Evolutionary conservation across 2,113 vertebrate species (phyloP), one percentile per base, ranked within the genome.

Genomic region (Pelobates fuscus): DNA sequence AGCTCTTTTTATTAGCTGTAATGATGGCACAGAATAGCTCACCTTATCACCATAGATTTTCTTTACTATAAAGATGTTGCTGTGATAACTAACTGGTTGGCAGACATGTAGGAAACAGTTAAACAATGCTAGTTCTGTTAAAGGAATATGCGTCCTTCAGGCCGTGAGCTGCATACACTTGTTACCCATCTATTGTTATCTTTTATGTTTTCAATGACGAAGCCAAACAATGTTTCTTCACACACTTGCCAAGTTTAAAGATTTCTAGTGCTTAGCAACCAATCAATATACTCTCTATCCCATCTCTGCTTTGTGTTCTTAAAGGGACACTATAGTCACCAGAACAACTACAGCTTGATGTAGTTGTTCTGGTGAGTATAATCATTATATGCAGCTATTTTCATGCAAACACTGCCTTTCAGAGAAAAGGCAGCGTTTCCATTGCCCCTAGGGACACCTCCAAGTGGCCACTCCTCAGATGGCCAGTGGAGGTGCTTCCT

Each of bases 41-140:
- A 77, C 72, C 54, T 58, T 43, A 27, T 67, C 54, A 15, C 70
- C 43, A 20, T n/a, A 25, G 25, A 77, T 68, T 61, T 37, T 62
- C 21, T 58, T 32, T 26, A 26, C 57, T 29, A 25, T 44, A 57
- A 37, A 43, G 23, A 66, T 57, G 73, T 67, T 77, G 73, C 65
- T 61, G 61, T 60, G 57, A n/a, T 54, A 68, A 52, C 55, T 23
- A 14, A 27, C 26, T 58, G 15, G 24, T 66, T 37, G 24, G 55
- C 52, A 54, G 2, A 41, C 71, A 24, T 52, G 2, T 14, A 49
- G 29, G 49, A 66, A 57, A 65, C 23, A 1, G 3, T 29, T 20
- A 61, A 23, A 77, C 73, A 77, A 77, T 68, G 27, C 21, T 59
- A 24, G 12, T 26, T 18, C 25, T 59, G 58, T 44, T 58, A 27